These are phyloP conservation scores for Bradypus variegatus DNA, from an alignment of 2,797 vertebrate species.

Conservation along the genomic window DNA sequence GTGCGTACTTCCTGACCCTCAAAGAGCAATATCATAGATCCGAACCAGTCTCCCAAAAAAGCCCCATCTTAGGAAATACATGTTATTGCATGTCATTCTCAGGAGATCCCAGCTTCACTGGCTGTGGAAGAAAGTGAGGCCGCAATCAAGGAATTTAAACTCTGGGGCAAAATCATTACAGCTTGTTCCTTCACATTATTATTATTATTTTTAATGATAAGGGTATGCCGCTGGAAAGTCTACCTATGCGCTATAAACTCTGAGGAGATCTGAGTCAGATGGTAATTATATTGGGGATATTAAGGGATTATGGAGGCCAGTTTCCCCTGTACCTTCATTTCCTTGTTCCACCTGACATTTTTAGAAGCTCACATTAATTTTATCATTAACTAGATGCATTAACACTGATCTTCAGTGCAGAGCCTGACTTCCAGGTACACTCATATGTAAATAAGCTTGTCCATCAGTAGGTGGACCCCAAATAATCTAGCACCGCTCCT, in stretches of 20 bases:
- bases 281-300: conserved; percentile 16
- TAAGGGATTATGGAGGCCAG: not conserved
- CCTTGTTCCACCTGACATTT: not conserved
- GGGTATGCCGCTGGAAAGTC: conserved; percentile 13
- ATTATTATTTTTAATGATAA: conserved; percentile 26
- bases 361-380: conserved; percentile 33
- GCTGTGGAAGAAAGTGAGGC: not conserved
- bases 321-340: conserved; percentile 27
- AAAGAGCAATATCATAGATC: not conserved
- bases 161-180: conserved; percentile 21
- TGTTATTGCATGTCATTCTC: not conserved
- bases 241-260: not conserved
- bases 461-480: not conserved
- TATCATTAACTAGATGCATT: conserved; percentile 10
- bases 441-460: not conserved
- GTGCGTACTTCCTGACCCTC: not conserved
- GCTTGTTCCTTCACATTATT: conserved; percentile 22
- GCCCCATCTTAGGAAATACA: not conserved
- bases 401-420: not conserved
- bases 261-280: not conserved
- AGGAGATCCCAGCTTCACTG: not conserved
- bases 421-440: not conserved
- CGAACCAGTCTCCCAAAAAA: not conserved
- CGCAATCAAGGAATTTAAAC: conserved; percentile 24
- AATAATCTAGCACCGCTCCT: not conserved